Evolutionary conservation across 2,113 vertebrate species (phyloP), one percentile per base, ranked within the genome.

Genomic region (Fulmarus glacialis): DNA sequence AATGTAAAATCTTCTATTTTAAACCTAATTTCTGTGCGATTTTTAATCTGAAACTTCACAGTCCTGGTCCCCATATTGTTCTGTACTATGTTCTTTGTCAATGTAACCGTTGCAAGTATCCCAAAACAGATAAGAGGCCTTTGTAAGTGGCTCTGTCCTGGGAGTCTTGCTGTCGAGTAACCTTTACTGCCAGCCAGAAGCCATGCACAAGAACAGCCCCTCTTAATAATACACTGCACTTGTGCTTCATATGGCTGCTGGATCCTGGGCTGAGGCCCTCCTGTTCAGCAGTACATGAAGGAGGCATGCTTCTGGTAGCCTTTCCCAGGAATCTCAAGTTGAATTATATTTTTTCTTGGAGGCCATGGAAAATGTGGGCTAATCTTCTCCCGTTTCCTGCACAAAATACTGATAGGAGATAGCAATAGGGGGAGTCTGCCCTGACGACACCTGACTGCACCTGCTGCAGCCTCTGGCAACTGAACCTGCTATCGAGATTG

Each of bases 401-500:
- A 74, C 36, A 32, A 62, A 55, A 50, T 14, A 21, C 42, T 15
- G 22, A 13, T 0, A 43, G 34, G 47, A 66, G 45, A 40, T 4
- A 36, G 15, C 19, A 34, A 30, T 1, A 16, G 47, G 29, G 26
- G 45, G 30, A 66, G 52, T 29, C 16, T 63, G 38, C 36, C 26
- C 24, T 50, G 56, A 63, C 1, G 3, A 38, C 50, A n/a, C 30
- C 36, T 20, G 43, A 15, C 48, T 21, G 43, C 8, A 15, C 20
- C 52, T 12, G 10, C 82, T 55, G 50, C 55, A 38, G 62, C 47
- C 24, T 27, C 71, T 22, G 82, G 71, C 38, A 8, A 11, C 23
- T 2, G 24, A 43, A 19, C 9, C n/a, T 20, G 24, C 24, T 7
- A 2, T 3, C 4, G 1, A 17, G 2, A 22, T 5, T 3, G 18